Evolutionary conservation across 2,888 invertebrate genomes (phyloP), one percentile per base, ranked within the genome.

Genomic region (Xanthorhoe designata): DNA sequence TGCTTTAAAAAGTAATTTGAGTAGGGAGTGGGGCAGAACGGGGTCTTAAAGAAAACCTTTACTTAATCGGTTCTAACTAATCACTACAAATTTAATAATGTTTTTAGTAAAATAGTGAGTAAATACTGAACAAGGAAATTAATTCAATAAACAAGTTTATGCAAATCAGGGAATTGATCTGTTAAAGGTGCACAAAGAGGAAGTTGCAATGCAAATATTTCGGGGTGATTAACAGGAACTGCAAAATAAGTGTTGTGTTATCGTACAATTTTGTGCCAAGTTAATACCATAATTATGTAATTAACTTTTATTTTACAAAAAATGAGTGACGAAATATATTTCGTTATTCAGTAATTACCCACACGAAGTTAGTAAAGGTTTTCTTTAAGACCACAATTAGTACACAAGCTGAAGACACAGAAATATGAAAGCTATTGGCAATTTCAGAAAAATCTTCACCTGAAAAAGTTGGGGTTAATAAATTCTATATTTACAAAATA

Each of bases 391-490:
- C 75, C 63, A 75, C 77, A 75, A 79, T 84, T 81, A 86, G 82
- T 86, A 91, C 86, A 91, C 83, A 91, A 91, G 90, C 90, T 91
- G 88, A 82, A 90, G 86, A 91, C 82, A 88, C 78, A 86, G 78
- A 89, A 81, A 82, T 68, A 81, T 83, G 74, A 87, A 91, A 91
- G 85, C 86, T 86, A 81, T 71, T 78, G 82, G 83, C 83, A 78
- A 75, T 77, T 77, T 71, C 56, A 71, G 75, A 76, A 79, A 78
- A 77, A 74, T 83, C 83, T 86, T 89, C 85, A 91, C 92, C 92
- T 92, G 92, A 89, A 92, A 91, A 85, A 80, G 81, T 80, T 78
- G 73, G 76, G 76, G 78, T 84, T 79, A 82, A 80, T 78, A 77
- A 72, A 75, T 76, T 75, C 70, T 70, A 74, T 55, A 71, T 69